phyloP scores from a whole-genome alignment of 64 coral and sea anemone genomes.

The Montipora foliosa region DNA sequence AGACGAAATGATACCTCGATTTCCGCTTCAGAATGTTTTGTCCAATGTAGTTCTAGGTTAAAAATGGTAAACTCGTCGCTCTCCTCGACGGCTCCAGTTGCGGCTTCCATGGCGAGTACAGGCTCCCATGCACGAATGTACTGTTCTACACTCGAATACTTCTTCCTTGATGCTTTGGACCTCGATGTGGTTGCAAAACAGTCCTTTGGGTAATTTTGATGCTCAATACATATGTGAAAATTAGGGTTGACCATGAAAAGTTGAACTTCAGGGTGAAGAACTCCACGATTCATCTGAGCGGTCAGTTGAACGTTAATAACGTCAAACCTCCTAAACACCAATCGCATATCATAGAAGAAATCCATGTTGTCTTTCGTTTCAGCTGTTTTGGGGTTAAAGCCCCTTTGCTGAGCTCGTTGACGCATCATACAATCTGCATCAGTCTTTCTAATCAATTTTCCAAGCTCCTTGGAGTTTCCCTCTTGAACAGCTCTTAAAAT shows the following conservation, averaged over 20 bases:
- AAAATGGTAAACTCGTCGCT: conserved; percentile 69
- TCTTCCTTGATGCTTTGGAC: conserved; percentile 15
- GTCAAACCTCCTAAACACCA: conserved; percentile 64
- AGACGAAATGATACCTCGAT: conserved; percentile 8
- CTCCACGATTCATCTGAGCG: conserved; percentile 15
- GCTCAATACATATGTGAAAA: conserved; percentile 77
- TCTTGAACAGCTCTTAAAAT: conserved; percentile 2
- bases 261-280: conserved; percentile 75
- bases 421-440: neutral
- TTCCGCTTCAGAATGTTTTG: neutral
- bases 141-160: conserved; percentile 39
- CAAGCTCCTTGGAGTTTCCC: neutral
- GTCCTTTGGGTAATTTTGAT: conserved; percentile 39
- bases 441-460: neutral
- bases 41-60: conserved; percentile 41
- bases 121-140: conserved; percentile 36
- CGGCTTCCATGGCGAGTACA: conserved; percentile 82
- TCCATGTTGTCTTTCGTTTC: neutral
- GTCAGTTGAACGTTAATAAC: conserved; percentile 62
- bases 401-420: neutral
- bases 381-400: neutral
- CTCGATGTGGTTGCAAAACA: conserved; percentile 65
- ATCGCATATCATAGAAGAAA: conserved; percentile 41
- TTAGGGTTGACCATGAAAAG: conserved; percentile 51
- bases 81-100: conserved; percentile 42